A percentile compares a stretch with the other conserved stretches of the same genome.
Conservation (phyloP, 2,797 vertebrate genomes). For the Phataginus tricuspis region DNA sequence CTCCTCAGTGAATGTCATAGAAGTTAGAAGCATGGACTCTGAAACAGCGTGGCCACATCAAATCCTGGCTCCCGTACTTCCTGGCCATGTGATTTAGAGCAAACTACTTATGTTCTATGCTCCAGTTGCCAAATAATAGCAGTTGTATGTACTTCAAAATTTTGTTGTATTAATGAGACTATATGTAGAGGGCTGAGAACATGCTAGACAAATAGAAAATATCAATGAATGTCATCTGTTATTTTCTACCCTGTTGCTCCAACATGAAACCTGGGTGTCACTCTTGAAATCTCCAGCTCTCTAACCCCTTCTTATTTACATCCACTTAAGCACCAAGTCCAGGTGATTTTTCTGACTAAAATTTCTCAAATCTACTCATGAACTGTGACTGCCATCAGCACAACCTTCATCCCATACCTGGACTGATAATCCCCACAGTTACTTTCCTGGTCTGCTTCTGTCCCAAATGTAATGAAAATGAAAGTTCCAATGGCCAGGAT, state of each 20-base stretch:
- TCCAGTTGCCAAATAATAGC: not conserved
- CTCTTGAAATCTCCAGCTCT: not conserved
- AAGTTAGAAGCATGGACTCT: not conserved
- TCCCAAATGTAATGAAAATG: too few relatives aligned
- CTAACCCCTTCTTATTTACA: not conserved
- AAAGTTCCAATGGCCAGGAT: too few relatives aligned
- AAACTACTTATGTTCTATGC: not conserved
- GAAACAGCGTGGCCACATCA: not conserved
- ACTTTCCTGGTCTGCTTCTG: not conserved
- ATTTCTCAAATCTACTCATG: not conserved
- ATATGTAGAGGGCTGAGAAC: not conserved
- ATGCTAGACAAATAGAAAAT: not conserved
- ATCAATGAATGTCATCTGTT: not conserved
- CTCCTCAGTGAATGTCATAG: not conserved
- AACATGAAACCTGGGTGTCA: not conserved
- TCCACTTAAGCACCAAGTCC: not conserved
- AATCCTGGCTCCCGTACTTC: not conserved
- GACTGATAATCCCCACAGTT: not conserved
- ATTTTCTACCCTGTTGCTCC: not conserved
- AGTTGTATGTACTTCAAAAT: not conserved
- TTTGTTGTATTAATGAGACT: not conserved
- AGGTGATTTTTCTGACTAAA: not conserved
- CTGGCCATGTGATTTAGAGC: not conserved
- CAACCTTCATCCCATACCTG: not conserved
- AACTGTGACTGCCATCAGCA: not conserved